A percentile compares a stretch with the other conserved stretches of the same genome.
phyloP scores from a whole-genome alignment of 2,113 vertebrate species.

The Spermophilus dauricus region DNA sequence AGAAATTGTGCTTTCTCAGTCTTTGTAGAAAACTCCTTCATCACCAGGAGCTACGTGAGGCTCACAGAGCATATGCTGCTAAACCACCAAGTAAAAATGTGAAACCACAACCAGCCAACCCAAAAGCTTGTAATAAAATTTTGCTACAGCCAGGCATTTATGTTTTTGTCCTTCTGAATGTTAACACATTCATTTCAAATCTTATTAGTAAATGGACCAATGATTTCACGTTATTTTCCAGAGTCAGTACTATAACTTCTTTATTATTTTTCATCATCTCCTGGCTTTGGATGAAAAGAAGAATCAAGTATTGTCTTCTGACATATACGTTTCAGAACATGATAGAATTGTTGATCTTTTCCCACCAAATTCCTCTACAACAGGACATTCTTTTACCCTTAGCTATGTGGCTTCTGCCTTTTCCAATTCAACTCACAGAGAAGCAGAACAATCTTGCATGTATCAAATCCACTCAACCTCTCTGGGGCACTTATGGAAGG shows the following conservation, averaged over 20 bases:
- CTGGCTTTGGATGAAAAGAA: not conserved
- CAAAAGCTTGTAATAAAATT: slow-evolving; percentile 69
- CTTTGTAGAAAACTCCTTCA: slow-evolving; percentile 77
- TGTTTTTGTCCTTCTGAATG: not conserved
- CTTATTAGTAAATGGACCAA: slow-evolving; percentile 7
- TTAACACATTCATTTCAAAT: not conserved
- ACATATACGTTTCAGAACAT: not conserved
- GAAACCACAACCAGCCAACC: slow-evolving; percentile 61
- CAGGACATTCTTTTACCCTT: not conserved
- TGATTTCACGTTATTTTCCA: slow-evolving; percentile 29
- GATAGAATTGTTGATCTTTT: not conserved
- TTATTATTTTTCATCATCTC: not conserved
- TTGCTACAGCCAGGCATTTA: slow-evolving; percentile 64
- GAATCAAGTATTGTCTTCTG: not conserved
- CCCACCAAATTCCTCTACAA: not conserved
- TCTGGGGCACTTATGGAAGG: not conserved
- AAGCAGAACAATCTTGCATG: not conserved
- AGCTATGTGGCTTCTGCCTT: not conserved
- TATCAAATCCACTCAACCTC: not conserved
- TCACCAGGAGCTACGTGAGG: slow-evolving; percentile 70
- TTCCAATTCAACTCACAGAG: not conserved
- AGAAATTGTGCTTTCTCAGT: slow-evolving; percentile 72
- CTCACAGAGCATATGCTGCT: slow-evolving; percentile 74
- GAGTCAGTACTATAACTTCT: not conserved
- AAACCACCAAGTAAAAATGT: not conserved